phyloP scores from a whole-genome alignment of 2,113 vertebrate genomes.

The Acanthochromis polyacanthus region DNA sequence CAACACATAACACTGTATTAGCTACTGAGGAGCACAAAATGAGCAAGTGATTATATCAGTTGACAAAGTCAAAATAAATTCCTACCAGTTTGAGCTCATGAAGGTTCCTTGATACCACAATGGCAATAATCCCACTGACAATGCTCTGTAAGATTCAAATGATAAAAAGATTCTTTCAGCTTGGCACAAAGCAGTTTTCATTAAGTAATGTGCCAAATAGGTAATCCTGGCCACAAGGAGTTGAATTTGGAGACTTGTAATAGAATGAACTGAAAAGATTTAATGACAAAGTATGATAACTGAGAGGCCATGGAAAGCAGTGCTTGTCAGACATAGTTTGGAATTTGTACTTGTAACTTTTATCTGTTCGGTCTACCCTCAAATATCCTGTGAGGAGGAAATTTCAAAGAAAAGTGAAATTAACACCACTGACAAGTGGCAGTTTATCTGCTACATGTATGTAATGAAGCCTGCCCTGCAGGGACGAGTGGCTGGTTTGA shows the following conservation, averaged over 20 bases:
- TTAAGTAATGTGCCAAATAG: constrained; percentile 7
- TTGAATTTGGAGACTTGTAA: background rate
- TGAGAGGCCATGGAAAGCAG: background rate
- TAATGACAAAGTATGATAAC: background rate
- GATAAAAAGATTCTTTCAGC: constrained; percentile 44
- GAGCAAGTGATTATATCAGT: constrained; percentile 8
- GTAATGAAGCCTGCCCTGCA: constrained; percentile 45
- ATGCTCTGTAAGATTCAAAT: constrained; percentile 86
- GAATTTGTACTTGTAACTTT: constrained; percentile 6
- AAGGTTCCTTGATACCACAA: constrained; percentile 91
- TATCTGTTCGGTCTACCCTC: background rate
- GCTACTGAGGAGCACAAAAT: background rate
- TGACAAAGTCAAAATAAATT: background rate
- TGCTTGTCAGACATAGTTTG: background rate
- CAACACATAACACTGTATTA: background rate
- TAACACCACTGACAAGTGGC: constrained; percentile 30
- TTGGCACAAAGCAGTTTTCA: constrained; percentile 1
- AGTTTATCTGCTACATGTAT: constrained; percentile 28
- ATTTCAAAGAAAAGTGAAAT: constrained; percentile 40
- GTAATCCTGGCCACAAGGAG: constrained; percentile 18
- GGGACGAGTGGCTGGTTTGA: constrained; percentile 46
- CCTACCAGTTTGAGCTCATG: constrained; percentile 80
- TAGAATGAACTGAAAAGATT: background rate
- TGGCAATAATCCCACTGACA: constrained; percentile 89
- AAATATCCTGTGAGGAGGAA: background rate